Evolutionary conservation across 2,797 vertebrate species (phyloP), one percentile per base, ranked within the genome.

Genomic region (Miichthys miiuy): DNA sequence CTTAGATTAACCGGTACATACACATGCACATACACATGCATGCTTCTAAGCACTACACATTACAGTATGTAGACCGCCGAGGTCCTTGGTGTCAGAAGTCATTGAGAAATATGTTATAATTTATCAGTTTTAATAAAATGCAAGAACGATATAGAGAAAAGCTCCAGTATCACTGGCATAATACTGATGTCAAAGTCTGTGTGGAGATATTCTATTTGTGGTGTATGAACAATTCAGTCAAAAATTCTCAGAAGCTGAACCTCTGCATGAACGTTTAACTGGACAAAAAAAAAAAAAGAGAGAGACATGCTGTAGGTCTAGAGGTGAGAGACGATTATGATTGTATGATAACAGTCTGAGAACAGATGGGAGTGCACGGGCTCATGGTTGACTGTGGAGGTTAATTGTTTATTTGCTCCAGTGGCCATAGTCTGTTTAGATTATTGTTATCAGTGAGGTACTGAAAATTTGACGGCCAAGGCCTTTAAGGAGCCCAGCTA

Each of bases 321-420:
- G 64, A 85, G 65, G 74, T 70, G 73, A 84, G 72, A 60, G 30
- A 62, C 44, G 67, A 87, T 72, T 66, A 87, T 85, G 75, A 84
- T 68, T 68, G 54, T 82, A 62, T 79, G 86, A 87, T 86, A 90
- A 69, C 55, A 79, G 75, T 83, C 73, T 79, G 82, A 81, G 84
- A 92, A 82, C 88, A 93, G 86, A 92, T 92, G 85, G 91, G 78
- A 83, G 71, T 74, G 75, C 62, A 72, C 12, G 16, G 71, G 83
- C 76, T 77, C 73, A 76, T 86, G 85, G 80, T 82, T 82, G 85
- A 88, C 82, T 91, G 73, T 82, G 47, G 87, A 92, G 91, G 91
- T 94, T 94, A 94, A 94, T 93, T 93, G 93, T 93, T 93, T 91
- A 91, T 93, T 91, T 93, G 80, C 89, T 91, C 89, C 83, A 88